Base-by-base conservation (phyloP, 2,888 invertebrate genomes). In the Leptopterna dolabrata region DNA sequence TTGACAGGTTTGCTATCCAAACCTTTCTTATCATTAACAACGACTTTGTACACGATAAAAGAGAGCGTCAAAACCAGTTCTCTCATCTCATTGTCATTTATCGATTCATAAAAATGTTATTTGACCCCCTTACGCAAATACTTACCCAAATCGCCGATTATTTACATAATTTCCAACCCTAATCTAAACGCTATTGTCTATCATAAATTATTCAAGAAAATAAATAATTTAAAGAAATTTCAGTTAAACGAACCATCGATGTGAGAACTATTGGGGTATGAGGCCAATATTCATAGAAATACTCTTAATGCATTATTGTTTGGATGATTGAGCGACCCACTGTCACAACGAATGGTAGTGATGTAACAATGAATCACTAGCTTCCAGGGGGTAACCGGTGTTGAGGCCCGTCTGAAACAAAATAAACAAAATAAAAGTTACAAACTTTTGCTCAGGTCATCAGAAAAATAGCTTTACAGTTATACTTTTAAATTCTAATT, bases 311-410 rank as follows among this genome's bases (percentile, higher is more conserved):
- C 24, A 14, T 78, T 78, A 78, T 43, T 73, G 85, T 45, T 41
- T 85, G 3, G 85, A 85, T 27, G 85, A 71, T 89, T 89, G 89
- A 82, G 87, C 88, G 83, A 88, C 88, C 89, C 89, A 89, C 24
- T 89, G 89, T 89, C 89, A 89, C 89, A 89, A 89, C 24, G 89
- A 89, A 82, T 89, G 89, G 84, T 89, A 89, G 80, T 89, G 89
- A 73, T 89, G 89, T 14, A 88, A 80, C 51, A 89, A 76, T 9
- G 88, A 87, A 76, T 89, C 89, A 36, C 88, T 82, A 19, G 87
- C 78, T 45, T 89, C 89, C 78, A 89, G 84, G 14, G 88, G 81
- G 55, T 89, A 89, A n/a, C 86, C 88, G 7, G 87, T 24, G 47
- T 55, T 87, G 51, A 89, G 81, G 30, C 88, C 89, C 30, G 82